These are phyloP conservation scores for Atrina japonica DNA, from an alignment of 2,888 invertebrate species.

Conservation along the genomic window DNA sequence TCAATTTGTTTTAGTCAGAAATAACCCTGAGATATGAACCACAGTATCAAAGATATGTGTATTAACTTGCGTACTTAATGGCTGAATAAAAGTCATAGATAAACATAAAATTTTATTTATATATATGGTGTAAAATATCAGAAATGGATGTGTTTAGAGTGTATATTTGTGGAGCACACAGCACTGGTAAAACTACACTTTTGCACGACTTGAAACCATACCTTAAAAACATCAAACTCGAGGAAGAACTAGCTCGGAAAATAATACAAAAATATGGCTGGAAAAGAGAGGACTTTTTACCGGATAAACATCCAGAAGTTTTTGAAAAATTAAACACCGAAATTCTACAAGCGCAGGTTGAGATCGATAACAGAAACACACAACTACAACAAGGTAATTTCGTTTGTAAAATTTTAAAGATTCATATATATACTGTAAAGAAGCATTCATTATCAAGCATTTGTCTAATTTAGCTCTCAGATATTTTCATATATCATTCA, in stretches of 20 bases:
- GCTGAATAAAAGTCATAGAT: too few relatives aligned
- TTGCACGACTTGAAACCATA: conserved; percentile 50
- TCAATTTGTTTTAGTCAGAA: too few relatives aligned
- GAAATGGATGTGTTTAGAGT: conserved; percentile 17
- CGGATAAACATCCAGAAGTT: conserved; percentile 48
- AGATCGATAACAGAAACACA: conserved; percentile 9
- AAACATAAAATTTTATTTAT: too few relatives aligned
- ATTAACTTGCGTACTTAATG: too few relatives aligned
- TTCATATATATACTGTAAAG: neutral
- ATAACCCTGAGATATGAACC: too few relatives aligned
- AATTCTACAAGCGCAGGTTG: conserved; percentile 50
- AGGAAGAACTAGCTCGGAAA: conserved; percentile 51
- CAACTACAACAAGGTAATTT: conserved; percentile 10
- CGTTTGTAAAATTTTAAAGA: neutral
- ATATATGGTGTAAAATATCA: too few relatives aligned
- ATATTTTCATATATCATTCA: too few relatives aligned
- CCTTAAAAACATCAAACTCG: conserved; percentile 38
- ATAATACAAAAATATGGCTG: conserved; percentile 50
- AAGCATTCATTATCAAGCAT: neutral
- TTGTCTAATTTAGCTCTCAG: too few relatives aligned
- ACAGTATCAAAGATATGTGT: too few relatives aligned
- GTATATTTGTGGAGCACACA: conserved; percentile 57
- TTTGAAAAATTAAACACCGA: conserved; percentile 51
- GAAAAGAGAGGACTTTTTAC: conserved; percentile 49
- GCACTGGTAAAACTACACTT: conserved; percentile 58